phyloP scores from a whole-genome alignment of 2,113 vertebrate genomes.

The Centrocercus urophasianus region DNA sequence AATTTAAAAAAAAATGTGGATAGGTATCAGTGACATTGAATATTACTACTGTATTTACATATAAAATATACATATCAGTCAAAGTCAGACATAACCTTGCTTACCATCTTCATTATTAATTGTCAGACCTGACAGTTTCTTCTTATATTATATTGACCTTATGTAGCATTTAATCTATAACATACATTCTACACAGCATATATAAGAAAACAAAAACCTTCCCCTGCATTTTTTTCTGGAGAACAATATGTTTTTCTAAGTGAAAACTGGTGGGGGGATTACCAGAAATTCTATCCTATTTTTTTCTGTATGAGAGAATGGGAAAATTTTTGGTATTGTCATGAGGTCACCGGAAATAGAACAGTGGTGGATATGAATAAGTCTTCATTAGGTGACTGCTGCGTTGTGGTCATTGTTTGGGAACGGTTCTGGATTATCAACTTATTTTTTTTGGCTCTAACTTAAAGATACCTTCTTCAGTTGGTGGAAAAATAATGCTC shows the following conservation, averaged over 20 bases:
- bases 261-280: background rate
- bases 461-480: slow-evolving; percentile 60
- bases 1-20: background rate
- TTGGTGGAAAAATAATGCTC: slow-evolving; percentile 17
- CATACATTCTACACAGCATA: background rate
- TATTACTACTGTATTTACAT: background rate
- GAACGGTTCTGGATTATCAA: slow-evolving; percentile 54
- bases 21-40: background rate
- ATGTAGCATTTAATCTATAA: background rate
- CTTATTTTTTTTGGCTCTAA: slow-evolving; percentile 45
- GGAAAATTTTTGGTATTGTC: slow-evolving; percentile 11
- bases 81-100: background rate
- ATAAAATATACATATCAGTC: background rate
- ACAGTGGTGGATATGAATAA: slow-evolving; percentile 19
- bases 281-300: slow-evolving; percentile 26
- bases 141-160: background rate
- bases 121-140: background rate
- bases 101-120: background rate
- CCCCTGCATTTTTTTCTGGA: background rate
- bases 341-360: slow-evolving; percentile 34
- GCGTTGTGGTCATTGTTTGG: slow-evolving; percentile 32
- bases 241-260: slow-evolving; percentile 1
- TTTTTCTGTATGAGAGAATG: slow-evolving; percentile 13
- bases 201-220: background rate
- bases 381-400: slow-evolving; percentile 35